phyloP scores from a whole-genome alignment of 2,113 vertebrate genomes.

The Physeter macrocephalus region DNA sequence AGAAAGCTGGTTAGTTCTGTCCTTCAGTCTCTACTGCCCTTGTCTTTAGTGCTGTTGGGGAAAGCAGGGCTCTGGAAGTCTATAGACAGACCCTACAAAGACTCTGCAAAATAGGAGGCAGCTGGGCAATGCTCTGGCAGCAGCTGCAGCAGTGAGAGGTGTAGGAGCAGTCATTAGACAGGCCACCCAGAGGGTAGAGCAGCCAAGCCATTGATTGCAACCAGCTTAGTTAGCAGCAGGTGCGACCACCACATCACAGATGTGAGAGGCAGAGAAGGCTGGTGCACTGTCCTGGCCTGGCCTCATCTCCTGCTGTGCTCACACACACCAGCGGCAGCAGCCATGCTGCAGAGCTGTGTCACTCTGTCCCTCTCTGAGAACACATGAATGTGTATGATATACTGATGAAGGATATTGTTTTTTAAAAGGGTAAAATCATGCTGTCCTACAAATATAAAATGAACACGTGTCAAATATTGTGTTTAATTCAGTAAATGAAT shows the following conservation, averaged over 20 bases:
- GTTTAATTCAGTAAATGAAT: background rate
- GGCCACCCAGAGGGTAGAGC: background rate
- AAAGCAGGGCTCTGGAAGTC: background rate
- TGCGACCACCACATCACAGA: background rate
- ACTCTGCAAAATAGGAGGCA: background rate
- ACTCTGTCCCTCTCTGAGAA: background rate
- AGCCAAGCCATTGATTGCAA: background rate
- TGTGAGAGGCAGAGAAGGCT: background rate
- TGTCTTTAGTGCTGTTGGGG: background rate
- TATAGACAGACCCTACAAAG: background rate
- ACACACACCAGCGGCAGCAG: no score
- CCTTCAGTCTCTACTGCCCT: background rate
- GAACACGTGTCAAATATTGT: background rate
- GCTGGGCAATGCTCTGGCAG: no score
- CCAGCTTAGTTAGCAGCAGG: background rate
- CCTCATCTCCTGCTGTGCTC: background rate
- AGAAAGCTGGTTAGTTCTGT: background rate
- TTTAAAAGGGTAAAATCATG: background rate
- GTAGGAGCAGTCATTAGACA: background rate
- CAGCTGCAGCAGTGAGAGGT: background rate
- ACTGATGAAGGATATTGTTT: background rate
- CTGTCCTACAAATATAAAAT: background rate
- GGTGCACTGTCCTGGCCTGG: accelerated
- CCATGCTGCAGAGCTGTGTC: background rate
- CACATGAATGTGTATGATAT: background rate